Evolutionary conservation across 2,888 invertebrate genomes (phyloP), one percentile per base, ranked within the genome.

Genomic region (Lycaena phlaeas): DNA sequence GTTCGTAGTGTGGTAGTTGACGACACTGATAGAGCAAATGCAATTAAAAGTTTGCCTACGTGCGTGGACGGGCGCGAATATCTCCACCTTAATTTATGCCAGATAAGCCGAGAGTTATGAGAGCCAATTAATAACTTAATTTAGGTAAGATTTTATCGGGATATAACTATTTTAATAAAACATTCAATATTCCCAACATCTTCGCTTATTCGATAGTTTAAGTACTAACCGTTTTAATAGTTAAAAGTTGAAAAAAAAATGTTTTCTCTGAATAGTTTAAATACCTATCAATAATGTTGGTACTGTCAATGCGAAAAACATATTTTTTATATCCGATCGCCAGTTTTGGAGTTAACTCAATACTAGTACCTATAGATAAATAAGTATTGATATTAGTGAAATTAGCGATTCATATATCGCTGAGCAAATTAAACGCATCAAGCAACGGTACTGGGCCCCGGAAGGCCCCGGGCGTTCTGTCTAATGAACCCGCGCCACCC

Each of bases 1-100:
- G 70, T 71, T 60, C 52, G 54, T 60, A n/a, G n/a, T n/a, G n/a
- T n/a, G n/a, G n/a, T n/a, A n/a, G 77, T 70, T 72, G 78, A 70
- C 76, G 75, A 70, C 77, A 70, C 68, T 77, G 79, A 81, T 79
- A 74, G 76, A 76, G 70, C 73, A 72, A 71, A 79, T 77, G 82
- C 84, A 84, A 84, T 84, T 84, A 84, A 84, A 84, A 84, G 81
- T 84, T 84, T 74, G 66, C 68, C 79, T 75, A 68, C 79, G 81
- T 84, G 82, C 82, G 82, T 82, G 82, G 77, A 70, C 73, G 31
- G 65, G 54, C 58, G 67, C 55, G 52, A 56, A 54, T 67, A 65
- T 70, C 68, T 59, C 39, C 39, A 75, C 76, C 78, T 81, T 79
- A 78, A 81, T 81, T 81, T 81, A 81, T 77, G 70, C 75, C 62